Evolutionary conservation across 64 coral and sea anemone genomes (phyloP).

Genomic region (Porites australiensis): DNA sequence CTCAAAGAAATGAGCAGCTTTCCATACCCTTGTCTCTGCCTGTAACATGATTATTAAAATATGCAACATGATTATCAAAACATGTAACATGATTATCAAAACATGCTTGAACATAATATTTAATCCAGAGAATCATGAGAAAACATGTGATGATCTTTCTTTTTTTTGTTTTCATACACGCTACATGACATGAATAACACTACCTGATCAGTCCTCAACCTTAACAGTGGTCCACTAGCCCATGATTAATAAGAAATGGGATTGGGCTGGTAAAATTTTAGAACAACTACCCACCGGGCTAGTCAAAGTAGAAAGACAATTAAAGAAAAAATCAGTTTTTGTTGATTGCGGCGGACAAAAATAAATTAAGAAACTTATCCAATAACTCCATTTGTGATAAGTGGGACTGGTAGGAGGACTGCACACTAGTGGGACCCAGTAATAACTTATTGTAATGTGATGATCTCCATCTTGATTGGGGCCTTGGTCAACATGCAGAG

Average conservation of each 20-base stretch:
- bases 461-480: neutral
- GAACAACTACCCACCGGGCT: conserved; percentile 50
- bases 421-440: conserved; percentile 2
- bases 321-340: conserved; percentile 50
- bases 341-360: conserved; percentile 46
- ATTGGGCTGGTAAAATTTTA: conserved; percentile 48
- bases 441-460: neutral
- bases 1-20: too few species aligned
- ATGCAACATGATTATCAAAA: too few species aligned
- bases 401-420: neutral
- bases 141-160: too few species aligned
- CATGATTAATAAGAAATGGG: conserved; percentile 22
- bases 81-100: too few species aligned
- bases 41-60: too few species aligned
- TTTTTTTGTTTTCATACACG: too few species aligned
- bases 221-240: conserved; percentile 31
- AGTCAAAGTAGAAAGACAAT: conserved; percentile 29
- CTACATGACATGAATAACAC: too few species aligned
- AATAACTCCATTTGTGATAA: neutral
- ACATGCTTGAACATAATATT: too few species aligned
- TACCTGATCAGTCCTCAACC: neutral
- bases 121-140: too few species aligned
- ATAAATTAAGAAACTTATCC: conserved; percentile 11
- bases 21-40: too few species aligned
- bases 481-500: neutral